Percentiles rank a stretch among this genome's conserved stretches.
Conservation (phyloP, 2,888 invertebrate species). For the Pyrochroa serraticornis region DNA sequence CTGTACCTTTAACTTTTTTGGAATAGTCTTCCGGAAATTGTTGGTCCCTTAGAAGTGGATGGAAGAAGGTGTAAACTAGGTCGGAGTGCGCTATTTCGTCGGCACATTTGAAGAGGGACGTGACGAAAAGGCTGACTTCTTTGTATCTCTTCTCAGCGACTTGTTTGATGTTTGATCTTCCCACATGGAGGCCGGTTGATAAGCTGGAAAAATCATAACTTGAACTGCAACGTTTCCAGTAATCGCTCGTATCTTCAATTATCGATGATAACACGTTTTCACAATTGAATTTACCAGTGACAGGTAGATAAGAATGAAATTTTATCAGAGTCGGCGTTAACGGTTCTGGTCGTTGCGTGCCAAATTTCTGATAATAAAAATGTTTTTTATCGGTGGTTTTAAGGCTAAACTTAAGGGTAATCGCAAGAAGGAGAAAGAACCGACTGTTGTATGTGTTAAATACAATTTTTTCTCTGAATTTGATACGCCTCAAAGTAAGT, state of each 20-base stretch:
- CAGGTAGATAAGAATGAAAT: neutral
- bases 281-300: neutral
- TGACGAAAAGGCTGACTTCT: constrained; percentile 88
- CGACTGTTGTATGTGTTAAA: constrained; percentile 40
- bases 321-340: neutral
- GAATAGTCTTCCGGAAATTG: constrained; percentile 84
- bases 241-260: too few species aligned
- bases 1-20: constrained; percentile 78
- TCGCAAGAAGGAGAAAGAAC: constrained; percentile 20
- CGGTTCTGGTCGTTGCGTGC: neutral
- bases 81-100: constrained; percentile 96
- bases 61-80: constrained; percentile 98
- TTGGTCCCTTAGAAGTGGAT: constrained; percentile 92
- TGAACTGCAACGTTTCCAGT: too few species aligned
- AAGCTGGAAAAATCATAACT: too few species aligned
- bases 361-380: constrained; percentile 22
- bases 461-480: constrained; percentile 42
- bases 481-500: constrained; percentile 25
- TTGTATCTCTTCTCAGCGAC: constrained; percentile 92
- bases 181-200: constrained; percentile 79
- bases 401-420: constrained; percentile 43
- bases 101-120: constrained; percentile 83
- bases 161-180: constrained; percentile 92
- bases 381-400: constrained; percentile 46
- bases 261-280: neutral